Base-by-base conservation (phyloP, 2,888 invertebrate species). In the Pardosa pseudoannulata region DNA sequence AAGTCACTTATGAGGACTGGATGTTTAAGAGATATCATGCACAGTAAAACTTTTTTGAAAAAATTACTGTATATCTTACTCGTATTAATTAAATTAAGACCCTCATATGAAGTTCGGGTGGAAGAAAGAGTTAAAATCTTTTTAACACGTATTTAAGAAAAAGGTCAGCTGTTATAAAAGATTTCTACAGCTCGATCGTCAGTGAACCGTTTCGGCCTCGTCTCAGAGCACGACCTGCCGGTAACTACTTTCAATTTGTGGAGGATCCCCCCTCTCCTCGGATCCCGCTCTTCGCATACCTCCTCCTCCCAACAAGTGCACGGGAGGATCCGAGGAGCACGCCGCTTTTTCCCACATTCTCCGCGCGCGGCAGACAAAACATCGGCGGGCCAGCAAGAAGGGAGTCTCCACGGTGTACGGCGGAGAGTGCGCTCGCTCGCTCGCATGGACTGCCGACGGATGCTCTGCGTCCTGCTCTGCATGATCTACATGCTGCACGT, bases 401-500 rank as follows among this genome's bases (percentile, higher is more conserved):
- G 19, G n/a, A 5, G 19, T 6, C 13, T 5, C 19, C n/a, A 67
- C 67, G 36, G 19, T 39, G 39, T n/a, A 13, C 41, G 16, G 39
- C 19, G 68, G 13, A 13, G 27, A 23, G 50, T 23, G 28, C 46
- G 72, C 13, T 73, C 79, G 64, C 74, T 75, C 64, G 64, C 64
- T 74, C 79, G 56, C 65, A 87, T 87, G 87, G 87, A 87, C 68
- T 80, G 75, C 75, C 79, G 87, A 67, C 87, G 87, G 41, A 80
- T 87, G 79, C 87, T 87, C n/a, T 70, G 67, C 80, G 87, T 87
- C 50, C 31, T 87, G 75, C 80, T 87, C 39, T 87, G 87, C 39
- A 76, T 87, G 78, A 87, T 87, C 71, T 80, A 80, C 46, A 87
- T 87, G 87, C 76, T 87, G 28, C 87, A 87, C 71, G 87, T 87